Base-by-base conservation (phyloP, 2,888 invertebrate genomes). In the Phymatocera aterrima region DNA sequence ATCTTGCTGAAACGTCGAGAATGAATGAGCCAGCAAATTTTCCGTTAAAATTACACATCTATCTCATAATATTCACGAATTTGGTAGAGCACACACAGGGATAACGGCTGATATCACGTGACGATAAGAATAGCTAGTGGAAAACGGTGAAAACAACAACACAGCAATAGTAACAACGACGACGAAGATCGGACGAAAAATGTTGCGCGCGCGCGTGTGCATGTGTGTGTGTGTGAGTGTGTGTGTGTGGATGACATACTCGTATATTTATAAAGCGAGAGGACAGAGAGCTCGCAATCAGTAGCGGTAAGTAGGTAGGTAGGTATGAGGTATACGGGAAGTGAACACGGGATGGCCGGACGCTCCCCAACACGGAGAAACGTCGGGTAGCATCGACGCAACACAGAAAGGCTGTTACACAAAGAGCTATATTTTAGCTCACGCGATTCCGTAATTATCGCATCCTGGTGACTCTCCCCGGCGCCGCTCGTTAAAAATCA, bases 371-470 rank as follows among this genome's bases (percentile, higher is more conserved):
- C 18, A 51, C 51, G 24, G 8, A 28, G 28, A 28, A 28, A 57
- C 28, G 57, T 28, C 28, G 15, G 0, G 12, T 10, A 12, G 28
- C 15, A 24, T 5, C 40, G 40, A 65, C 64, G 24, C 65, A 65
- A 12, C 4, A 31, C n/a, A 5, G 61, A 72, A 72, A 72, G 18
- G 28, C 24, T 28, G 34, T 21, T 28, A 51, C 31, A 51, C 46
- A 48, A 46, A 48, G 51, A 40, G 15, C 37, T 31, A 24, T 75
- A 57, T 75, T 57, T 40, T 57, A 57, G 24, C 57, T 34, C 54
- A 57, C 57, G 57, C 75, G n/a, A 75, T 75, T 40, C n/a, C 34
- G 57, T 48, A 57, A 75, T 57, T 75, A 75, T 57, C 51, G 51
- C 51, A 72, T 72, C 51, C 72, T 51, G 72, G 60, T 57, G 57